These are phyloP conservation scores for Palythoa caribaeorum DNA, from an alignment of 92 coral and sea anemone genomes.

Conservation along the genomic window DNA sequence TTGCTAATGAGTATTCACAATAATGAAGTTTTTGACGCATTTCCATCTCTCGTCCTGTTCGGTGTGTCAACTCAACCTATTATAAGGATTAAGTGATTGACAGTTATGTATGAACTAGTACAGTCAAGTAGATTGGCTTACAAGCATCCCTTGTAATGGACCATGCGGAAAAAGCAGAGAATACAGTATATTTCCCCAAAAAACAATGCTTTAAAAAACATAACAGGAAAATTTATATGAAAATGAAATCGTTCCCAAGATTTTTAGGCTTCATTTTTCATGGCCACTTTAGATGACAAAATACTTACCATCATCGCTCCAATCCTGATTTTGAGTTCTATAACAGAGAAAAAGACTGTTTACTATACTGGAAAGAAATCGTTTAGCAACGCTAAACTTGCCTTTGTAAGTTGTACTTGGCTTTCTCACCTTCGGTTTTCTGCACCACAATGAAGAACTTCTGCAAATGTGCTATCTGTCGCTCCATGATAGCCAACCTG, in stretches of 20 bases:
- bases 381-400: background rate
- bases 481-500: background rate
- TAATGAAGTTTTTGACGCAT: background rate
- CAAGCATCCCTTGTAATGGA: background rate
- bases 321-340: background rate
- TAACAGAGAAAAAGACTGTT: background rate
- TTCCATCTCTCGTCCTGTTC: constrained; percentile 5
- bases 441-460: background rate
- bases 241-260: background rate
- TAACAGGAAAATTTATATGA: background rate
- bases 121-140: constrained; percentile 1
- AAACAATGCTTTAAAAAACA: background rate
- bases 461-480: background rate
- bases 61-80: constrained; percentile 1
- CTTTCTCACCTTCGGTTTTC: background rate
- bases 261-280: no score
- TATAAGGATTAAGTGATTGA: background rate
- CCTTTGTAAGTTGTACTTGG: background rate
- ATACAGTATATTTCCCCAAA: background rate
- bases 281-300: no score
- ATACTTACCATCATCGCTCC: no score
- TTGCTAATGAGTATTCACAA: background rate
- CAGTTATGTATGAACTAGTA: constrained; percentile 3
- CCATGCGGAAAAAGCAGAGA: constrained; percentile 2
- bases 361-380: background rate